Conservation (phyloP, 2,888 invertebrate species). For the Panzeria rudis region DNA sequence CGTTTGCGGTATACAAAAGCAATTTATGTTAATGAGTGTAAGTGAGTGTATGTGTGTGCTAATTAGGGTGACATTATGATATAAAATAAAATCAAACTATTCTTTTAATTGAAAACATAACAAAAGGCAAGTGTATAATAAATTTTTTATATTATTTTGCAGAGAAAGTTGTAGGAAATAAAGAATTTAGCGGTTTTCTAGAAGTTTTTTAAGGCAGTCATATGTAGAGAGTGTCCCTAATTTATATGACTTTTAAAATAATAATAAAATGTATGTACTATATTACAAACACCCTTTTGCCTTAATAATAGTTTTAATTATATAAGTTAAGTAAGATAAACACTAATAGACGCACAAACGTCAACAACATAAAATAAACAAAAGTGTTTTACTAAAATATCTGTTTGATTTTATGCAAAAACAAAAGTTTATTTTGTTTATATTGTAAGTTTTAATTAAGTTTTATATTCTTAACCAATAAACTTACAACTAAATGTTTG, state of each 20-base stretch:
- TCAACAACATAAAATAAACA: constrained; percentile 19
- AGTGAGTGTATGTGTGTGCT: neutral
- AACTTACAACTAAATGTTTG: neutral
- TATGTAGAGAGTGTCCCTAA: neutral
- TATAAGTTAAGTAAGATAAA: constrained; percentile 49
- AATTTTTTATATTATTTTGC: neutral
- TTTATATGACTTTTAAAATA: neutral
- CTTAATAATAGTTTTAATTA: constrained; percentile 57
- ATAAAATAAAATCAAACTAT: neutral
- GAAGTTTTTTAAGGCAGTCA: neutral
- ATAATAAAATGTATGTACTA: constrained; percentile 51
- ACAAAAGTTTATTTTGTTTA: constrained; percentile 13
- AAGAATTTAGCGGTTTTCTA: neutral
- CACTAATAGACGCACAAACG: constrained; percentile 10
- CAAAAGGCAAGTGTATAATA: neutral
- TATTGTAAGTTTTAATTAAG: constrained; percentile 27
- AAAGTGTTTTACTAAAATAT: constrained; percentile 44
- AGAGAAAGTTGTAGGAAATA: neutral
- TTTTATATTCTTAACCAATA: constrained; percentile 12
- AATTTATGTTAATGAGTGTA: constrained; percentile 18
- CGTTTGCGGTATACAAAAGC: constrained; percentile 47
- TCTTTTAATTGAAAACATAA: neutral
- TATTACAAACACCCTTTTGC: neutral
- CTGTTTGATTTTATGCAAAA: constrained; percentile 12
- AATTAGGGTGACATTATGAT: constrained; percentile 22